A percentile compares a stretch with the other conserved stretches of the same genome.
These are phyloP conservation scores for Amiota mariae DNA, from an alignment of 2,888 invertebrate genomes.

Conservation along the genomic window DNA sequence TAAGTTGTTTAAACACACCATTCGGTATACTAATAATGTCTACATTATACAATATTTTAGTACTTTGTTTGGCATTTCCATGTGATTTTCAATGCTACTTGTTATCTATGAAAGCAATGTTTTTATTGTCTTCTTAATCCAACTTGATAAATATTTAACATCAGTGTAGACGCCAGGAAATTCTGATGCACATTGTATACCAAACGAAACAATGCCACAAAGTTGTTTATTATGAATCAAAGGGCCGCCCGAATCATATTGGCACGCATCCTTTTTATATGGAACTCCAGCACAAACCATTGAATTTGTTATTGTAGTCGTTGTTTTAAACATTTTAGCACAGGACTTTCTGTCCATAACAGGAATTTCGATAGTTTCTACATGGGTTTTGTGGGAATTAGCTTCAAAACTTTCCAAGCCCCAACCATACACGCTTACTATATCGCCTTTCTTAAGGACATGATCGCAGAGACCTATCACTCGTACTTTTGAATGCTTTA, in stretches of 20 bases:
- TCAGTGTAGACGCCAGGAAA: constrained; percentile 17
- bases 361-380: neutral
- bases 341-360: neutral
- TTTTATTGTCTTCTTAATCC: neutral
- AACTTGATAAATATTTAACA: neutral
- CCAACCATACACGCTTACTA: constrained; percentile 7
- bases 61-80: too few species aligned
- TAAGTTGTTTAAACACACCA: too few species aligned
- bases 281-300: constrained; percentile 14
- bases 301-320: neutral
- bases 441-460: neutral
- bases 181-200: neutral
- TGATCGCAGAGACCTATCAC: neutral
- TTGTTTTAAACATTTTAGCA: neutral
- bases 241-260: constrained; percentile 19
- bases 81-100: too few species aligned
- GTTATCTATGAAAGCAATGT: neutral
- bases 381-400: neutral
- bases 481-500: neutral
- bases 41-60: too few species aligned
- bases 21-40: too few species aligned
- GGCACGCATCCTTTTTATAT: constrained; percentile 4
- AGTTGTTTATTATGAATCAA: neutral
- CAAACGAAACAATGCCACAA: constrained; percentile 19
- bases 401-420: neutral